These are phyloP conservation scores for Pimpla rufipes DNA, from an alignment of 2,888 invertebrate species.

Conservation along the genomic window DNA sequence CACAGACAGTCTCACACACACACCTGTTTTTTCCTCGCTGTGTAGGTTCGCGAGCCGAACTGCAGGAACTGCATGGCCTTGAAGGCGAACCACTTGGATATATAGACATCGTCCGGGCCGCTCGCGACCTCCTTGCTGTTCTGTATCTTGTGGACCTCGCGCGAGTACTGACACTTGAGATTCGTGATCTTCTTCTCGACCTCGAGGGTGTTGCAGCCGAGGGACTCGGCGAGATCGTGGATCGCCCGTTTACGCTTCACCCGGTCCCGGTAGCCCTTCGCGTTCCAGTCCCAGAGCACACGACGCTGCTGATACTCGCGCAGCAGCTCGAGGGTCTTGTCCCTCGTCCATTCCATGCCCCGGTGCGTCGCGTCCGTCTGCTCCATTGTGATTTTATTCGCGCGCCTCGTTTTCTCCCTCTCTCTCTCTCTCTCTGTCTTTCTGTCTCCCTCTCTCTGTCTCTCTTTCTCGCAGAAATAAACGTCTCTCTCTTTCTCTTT, in stretches of 20 bases:
- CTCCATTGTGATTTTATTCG: conserved; percentile 9
- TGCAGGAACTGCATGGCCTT: conserved; percentile 80
- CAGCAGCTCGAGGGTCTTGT: conserved; percentile 77
- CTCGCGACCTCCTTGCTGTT: conserved; percentile 76
- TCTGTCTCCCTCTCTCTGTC: too few species aligned
- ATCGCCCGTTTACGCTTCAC: conserved; percentile 77
- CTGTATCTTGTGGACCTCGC: conserved; percentile 79
- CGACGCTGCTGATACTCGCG: conserved; percentile 78
- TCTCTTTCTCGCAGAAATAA: too few species aligned
- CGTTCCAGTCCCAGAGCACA: conserved; percentile 80
- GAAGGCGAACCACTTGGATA: conserved; percentile 80
- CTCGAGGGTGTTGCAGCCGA: conserved; percentile 78
- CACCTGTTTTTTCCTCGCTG: conserved; percentile 77
- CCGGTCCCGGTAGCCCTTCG: conserved; percentile 77
- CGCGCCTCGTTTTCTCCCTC: too few species aligned
- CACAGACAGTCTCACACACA: conserved; percentile 1
- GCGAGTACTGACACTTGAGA: conserved; percentile 79
- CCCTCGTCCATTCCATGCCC: conserved; percentile 79
- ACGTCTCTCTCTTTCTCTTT: too few species aligned
- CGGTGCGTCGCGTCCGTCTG: conserved; percentile 54
- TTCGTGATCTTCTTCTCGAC: conserved; percentile 80
- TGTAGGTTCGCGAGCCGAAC: conserved; percentile 78
- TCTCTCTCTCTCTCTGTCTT: too few species aligned
- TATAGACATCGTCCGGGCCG: conserved; percentile 77
- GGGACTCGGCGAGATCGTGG: conserved; percentile 78